Conservation (phyloP, 2,797 vertebrate genomes). For the Melanotaenia pygmaea region DNA sequence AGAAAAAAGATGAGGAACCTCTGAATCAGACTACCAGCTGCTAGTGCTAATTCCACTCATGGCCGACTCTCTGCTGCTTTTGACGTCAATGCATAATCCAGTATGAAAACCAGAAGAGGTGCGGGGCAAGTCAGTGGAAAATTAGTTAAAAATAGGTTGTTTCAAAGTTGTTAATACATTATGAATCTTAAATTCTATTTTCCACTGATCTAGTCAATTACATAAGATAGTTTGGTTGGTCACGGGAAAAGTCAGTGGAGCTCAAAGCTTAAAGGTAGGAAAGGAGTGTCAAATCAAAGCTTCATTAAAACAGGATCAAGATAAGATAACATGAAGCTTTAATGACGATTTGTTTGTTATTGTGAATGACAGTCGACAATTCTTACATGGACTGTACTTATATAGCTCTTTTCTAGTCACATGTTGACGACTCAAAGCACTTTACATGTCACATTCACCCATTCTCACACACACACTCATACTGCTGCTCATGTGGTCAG, state of each 20-base stretch:
- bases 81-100: not conserved
- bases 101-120: not conserved
- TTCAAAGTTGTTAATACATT: not conserved
- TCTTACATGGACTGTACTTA: not conserved
- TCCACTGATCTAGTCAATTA: not conserved
- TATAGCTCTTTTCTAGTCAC: too few relatives aligned
- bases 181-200: not conserved
- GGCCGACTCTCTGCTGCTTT: not conserved
- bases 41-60: not conserved
- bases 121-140: not conserved
- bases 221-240: conserved; percentile 3
- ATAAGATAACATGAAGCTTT: not conserved
- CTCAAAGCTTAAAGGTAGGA: conserved; percentile 14
- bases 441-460: too few relatives aligned
- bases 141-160: not conserved
- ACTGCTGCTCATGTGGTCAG: too few relatives aligned
- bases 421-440: too few relatives aligned
- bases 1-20: not conserved
- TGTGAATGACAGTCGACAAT: not conserved
- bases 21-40: not conserved
- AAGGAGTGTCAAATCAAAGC: conserved; percentile 12
- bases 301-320: conserved; percentile 21
- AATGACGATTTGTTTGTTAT: conserved; percentile 12
- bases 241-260: conserved; percentile 21
- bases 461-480: too few relatives aligned